Conservation (phyloP, 2,113 vertebrate species). For the Cephalopterus ornatus region DNA sequence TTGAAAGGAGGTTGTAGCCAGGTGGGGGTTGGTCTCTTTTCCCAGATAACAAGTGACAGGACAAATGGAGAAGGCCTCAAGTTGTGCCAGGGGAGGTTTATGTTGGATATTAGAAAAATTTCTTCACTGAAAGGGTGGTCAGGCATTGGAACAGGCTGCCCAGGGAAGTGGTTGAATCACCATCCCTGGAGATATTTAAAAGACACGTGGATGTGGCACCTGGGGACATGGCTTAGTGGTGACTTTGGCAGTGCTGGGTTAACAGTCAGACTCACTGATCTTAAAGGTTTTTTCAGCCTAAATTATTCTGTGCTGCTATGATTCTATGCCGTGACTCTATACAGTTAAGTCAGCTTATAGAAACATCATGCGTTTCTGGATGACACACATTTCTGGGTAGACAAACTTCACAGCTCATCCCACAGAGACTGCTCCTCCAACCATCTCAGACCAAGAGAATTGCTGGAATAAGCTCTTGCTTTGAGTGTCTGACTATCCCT, state of each 20-base stretch:
- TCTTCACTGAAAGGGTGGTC: not conserved
- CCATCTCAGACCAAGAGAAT: not conserved
- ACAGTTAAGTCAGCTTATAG: not conserved
- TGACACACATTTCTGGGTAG: not conserved
- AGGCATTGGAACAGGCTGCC: not conserved
- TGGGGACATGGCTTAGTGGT: not conserved
- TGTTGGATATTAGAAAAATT: not conserved
- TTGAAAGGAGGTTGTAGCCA: not conserved
- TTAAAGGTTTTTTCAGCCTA: not conserved
- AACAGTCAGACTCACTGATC: not conserved
- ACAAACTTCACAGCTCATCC: not conserved
- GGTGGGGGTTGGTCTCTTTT: not conserved
- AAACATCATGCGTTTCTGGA: not conserved
- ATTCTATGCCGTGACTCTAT: not conserved
- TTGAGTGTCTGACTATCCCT: not conserved
- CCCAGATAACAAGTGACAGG: not conserved
- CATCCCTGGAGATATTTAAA: not conserved
- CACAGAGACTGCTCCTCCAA: not conserved
- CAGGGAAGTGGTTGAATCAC: not conserved
- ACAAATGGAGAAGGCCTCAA: not conserved
- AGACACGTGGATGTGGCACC: fast-evolving
- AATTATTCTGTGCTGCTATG: not conserved
- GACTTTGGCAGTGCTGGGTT: not conserved
- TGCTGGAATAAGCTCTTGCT: not conserved
- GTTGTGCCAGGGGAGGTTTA: not conserved